phyloP scores from a whole-genome alignment of 2,113 vertebrate species.

The Poeciliopsis occidentalis region DNA sequence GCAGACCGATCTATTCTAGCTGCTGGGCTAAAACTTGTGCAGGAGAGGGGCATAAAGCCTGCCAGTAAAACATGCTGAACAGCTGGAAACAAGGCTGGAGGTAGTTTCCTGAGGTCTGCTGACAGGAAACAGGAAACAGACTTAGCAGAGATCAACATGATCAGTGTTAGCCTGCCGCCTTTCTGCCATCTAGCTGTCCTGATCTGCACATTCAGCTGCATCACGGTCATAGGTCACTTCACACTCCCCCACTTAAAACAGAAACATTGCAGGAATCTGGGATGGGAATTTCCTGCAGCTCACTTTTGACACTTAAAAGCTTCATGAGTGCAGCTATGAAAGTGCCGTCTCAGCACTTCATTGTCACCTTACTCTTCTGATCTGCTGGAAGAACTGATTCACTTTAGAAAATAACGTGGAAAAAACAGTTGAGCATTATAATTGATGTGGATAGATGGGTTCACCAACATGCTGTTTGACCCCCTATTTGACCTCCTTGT shows the following conservation, averaged over 20 bases:
- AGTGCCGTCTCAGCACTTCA: slow-evolving; percentile 57
- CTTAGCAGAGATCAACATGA: slow-evolving; percentile 51
- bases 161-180: slow-evolving; percentile 37
- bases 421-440: slow-evolving; percentile 67
- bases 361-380: slow-evolving; percentile 13
- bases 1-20: not conserved
- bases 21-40: slow-evolving; percentile 18
- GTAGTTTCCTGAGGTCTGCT: slow-evolving; percentile 5
- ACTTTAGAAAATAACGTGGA: slow-evolving; percentile 55
- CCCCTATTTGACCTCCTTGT: slow-evolving; percentile 8
- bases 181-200: slow-evolving; percentile 28
- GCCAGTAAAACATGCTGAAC: slow-evolving; percentile 6
- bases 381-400: slow-evolving; percentile 13
- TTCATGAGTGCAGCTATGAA: slow-evolving; percentile 41
- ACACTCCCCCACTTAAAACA: slow-evolving; percentile 47
- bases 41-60: slow-evolving; percentile 10
- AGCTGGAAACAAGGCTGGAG: slow-evolving; percentile 32
- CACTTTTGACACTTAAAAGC: slow-evolving; percentile 51
- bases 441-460: slow-evolving; percentile 39
- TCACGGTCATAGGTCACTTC: slow-evolving; percentile 59
- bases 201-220: slow-evolving; percentile 15
- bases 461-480: slow-evolving; percentile 22
- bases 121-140: slow-evolving; percentile 70
- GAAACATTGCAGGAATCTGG: slow-evolving; percentile 25
- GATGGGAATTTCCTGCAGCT: slow-evolving; percentile 48